Percentiles rank a stretch among this genome's conserved stretches.
These are phyloP conservation scores for Cydia pomonella DNA, from an alignment of 1,140 invertebrate species.

Conservation along the genomic window DNA sequence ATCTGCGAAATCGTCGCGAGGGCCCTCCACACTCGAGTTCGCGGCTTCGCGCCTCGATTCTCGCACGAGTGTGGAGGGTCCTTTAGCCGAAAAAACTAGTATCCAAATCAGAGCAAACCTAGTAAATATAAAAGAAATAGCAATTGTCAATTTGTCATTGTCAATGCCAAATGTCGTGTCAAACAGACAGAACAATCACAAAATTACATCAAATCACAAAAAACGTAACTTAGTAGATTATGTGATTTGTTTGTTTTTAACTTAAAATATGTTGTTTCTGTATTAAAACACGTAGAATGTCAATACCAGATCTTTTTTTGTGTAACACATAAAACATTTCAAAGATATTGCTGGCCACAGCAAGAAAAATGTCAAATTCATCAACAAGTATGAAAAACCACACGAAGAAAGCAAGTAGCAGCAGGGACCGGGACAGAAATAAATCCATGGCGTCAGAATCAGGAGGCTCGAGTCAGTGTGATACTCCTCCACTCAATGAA, in stretches of 20 bases:
- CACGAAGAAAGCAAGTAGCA: constrained; percentile 63
- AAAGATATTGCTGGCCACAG: background rate
- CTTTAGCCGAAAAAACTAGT: background rate
- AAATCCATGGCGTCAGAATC: constrained; percentile 73
- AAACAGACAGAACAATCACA: constrained; percentile 1
- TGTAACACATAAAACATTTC: background rate
- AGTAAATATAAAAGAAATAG: background rate
- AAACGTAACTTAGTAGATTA: background rate
- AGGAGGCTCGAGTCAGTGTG: constrained; percentile 75
- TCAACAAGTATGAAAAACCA: constrained; percentile 67
- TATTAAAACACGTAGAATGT: background rate
- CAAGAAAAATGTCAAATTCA: constrained; percentile 60
- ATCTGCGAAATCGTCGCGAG: too few relatives aligned
- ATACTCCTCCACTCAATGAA: constrained; percentile 74
- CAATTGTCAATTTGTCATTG: too few relatives aligned
- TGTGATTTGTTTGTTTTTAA: constrained; percentile 5
- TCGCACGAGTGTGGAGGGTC: too few relatives aligned
- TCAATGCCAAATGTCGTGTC: background rate
- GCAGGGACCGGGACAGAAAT: constrained; percentile 72
- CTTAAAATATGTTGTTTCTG: constrained; percentile 3
- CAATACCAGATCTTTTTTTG: background rate
- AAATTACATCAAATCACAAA: constrained; percentile 25
- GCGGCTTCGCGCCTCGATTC: too few relatives aligned
- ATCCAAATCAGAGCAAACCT: background rate
- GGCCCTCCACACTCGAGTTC: too few relatives aligned